A percentile compares a stretch with the other conserved stretches of the same genome.
These are phyloP conservation scores for Drosophila paulistorum DNA, from an alignment of 1,140 invertebrate species.

Conservation along the genomic window DNA sequence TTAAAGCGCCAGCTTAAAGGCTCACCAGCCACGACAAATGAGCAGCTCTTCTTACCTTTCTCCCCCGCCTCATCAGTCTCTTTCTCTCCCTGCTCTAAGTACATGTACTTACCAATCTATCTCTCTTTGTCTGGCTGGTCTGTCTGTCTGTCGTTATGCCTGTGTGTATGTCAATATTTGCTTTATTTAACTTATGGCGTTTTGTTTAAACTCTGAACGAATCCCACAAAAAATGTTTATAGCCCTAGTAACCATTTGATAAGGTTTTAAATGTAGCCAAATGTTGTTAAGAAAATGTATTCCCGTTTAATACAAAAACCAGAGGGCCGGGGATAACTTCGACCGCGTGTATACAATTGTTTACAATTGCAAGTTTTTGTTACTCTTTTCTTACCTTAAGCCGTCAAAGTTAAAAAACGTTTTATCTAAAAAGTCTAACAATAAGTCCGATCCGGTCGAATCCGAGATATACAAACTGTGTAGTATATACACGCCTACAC, in stretches of 20 bases:
- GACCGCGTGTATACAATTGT: no score
- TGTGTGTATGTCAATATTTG: conserved; percentile 64
- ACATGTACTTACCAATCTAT: conserved; percentile 20
- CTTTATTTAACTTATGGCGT: conserved; percentile 67
- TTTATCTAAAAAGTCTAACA: no score
- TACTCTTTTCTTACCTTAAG: no score
- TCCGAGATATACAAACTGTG: no score
- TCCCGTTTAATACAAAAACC: not conserved
- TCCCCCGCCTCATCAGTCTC: no score
- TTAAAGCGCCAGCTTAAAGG: conserved; percentile 73
- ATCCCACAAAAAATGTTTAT: conserved; percentile 36
- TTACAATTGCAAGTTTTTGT: no score
- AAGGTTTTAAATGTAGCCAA: conserved; percentile 50
- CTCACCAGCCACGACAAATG: conserved; percentile 67
- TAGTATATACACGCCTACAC: no score
- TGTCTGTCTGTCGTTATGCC: not conserved
- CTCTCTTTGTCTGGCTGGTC: not conserved
- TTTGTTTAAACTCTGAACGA: conserved; percentile 65
- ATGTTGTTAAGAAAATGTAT: conserved; percentile 52
- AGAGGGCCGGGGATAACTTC: no score
- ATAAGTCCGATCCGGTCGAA: no score
- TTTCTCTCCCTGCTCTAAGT: conserved; percentile 3
- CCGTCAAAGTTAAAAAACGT: no score
- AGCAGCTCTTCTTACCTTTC: conserved; percentile 22
- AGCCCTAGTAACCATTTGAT: conserved; percentile 39